Percentiles rank a stretch among this genome's conserved stretches.
Evolutionary conservation across 2,113 vertebrate genomes (phyloP).

Genomic region (Antechinus stuartii): DNA sequence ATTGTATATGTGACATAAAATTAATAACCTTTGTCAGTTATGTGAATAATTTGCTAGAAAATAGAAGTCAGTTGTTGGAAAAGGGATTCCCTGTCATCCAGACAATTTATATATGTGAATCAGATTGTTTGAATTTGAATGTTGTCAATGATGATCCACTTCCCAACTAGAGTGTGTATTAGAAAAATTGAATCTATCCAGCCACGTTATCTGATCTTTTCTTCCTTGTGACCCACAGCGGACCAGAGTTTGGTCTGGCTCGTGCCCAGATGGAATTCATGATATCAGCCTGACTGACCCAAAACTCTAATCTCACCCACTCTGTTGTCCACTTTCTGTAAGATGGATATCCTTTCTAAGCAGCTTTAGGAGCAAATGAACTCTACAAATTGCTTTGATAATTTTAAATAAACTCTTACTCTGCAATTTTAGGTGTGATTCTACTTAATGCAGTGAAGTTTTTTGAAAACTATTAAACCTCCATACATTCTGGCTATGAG

Average conservation of each 20-base stretch:
- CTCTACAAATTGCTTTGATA: constrained; percentile 33
- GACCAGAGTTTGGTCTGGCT: background rate
- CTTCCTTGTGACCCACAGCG: constrained; percentile 8
- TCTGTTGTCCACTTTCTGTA: background rate
- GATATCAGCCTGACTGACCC: background rate
- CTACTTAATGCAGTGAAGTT: constrained; percentile 28
- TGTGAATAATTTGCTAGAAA: background rate
- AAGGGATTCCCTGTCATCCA: background rate
- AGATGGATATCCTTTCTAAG: background rate
- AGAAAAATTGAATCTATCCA: background rate
- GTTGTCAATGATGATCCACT: background rate
- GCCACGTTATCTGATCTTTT: constrained; percentile 34
- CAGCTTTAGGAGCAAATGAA: constrained; percentile 32
- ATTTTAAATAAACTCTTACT: constrained; percentile 23
- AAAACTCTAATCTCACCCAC: background rate
- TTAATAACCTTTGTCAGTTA: background rate
- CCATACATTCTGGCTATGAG: background rate
- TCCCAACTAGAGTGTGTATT: background rate
- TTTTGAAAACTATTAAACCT: constrained; percentile 32
- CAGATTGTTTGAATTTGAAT: constrained; percentile 31
- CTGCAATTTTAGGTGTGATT: constrained; percentile 46
- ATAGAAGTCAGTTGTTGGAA: background rate
- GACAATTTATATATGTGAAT: background rate
- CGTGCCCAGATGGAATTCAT: background rate
- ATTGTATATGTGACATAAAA: no score